Evolutionary conservation across 2,888 invertebrate genomes (phyloP), one percentile per base, ranked within the genome.

Genomic region (Mongoloraphidia duomilia): DNA sequence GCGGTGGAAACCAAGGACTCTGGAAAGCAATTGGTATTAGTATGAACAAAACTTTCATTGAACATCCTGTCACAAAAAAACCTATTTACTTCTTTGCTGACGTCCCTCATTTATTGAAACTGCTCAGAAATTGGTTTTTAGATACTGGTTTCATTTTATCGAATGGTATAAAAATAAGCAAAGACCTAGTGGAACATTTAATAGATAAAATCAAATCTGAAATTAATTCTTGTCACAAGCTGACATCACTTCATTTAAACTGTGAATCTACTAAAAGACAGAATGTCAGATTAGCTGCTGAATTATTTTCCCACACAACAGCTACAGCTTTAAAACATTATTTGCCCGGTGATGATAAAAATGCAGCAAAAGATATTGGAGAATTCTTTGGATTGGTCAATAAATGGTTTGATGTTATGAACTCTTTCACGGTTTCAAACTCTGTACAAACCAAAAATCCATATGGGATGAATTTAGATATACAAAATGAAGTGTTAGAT

Each of bases 331-430:
- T 60, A 37, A 49, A 53, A 46, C 50, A 53, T 17, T 55, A 58
- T 53, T 35, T 46, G n/a, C 52, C 55, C 40, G 56, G 55, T 11
- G 17, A 39, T 11, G 47, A 54, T 45, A 50, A 52, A 49, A 26
- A 50, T 35, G 26, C 42, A 35, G 47, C 52, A 5, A 35, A 9
- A 40, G 40, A 50, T 14, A 51, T 52, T n/a, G 58, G 54, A 9
- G 50, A 57, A 34, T 60, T 60, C 51, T 51, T 58, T 26, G 52
- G 56, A 37, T 9, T 52, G 34, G 51, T 59, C 0, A 60, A 58
- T 49, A 43, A 41, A n/a, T 61, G 61, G 61, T 60, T 59, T 50
- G 58, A 59, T 49, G 36, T 60, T 2, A 51, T 58, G 49, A 58
- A 61, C 49, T 53, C 52, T 2, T 57, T 53, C 26, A 49, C 47